phyloP scores from a whole-genome alignment of 1,140 invertebrate genomes.

The Conus ventricosus region DNA sequence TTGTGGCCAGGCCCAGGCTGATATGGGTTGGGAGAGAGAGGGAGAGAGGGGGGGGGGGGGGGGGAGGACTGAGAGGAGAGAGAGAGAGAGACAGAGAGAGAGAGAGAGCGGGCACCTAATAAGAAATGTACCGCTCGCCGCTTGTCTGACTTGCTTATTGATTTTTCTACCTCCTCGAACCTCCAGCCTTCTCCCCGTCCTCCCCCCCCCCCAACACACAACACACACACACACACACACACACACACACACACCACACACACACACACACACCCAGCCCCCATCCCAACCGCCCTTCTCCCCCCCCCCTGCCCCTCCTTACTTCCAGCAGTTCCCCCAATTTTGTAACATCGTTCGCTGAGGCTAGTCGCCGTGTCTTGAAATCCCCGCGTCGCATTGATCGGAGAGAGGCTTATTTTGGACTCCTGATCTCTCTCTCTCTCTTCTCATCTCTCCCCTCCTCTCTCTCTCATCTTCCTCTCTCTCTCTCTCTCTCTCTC shows the following conservation, averaged over 20 bases:
- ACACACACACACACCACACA: neutral
- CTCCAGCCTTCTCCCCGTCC: too few relatives aligned
- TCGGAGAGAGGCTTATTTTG: neutral
- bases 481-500: too few relatives aligned
- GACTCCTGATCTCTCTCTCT: neutral
- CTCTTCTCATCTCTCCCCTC: too few relatives aligned
- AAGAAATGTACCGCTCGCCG: conserved; percentile 12
- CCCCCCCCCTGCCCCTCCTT: neutral
- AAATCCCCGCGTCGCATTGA: conserved; percentile 3
- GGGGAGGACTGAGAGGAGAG: conserved; percentile 16
- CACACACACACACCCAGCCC: neutral
- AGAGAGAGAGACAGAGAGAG: neutral
- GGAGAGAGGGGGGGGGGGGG: neutral
- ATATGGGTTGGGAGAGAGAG: neutral
- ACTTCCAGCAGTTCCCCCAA: neutral
- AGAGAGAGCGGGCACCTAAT: neutral
- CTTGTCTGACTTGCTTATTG: conserved; percentile 18
- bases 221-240: neutral
- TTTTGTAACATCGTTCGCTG: neutral
- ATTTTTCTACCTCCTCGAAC: neutral
- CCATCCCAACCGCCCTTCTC: neutral
- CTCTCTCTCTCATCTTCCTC: too few relatives aligned
- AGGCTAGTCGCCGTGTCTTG: neutral
- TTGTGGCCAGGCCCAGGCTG: too few relatives aligned
- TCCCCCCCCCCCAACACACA: too few relatives aligned